Percentiles rank a stretch among this genome's conserved stretches.
phyloP scores from a whole-genome alignment of 2,797 vertebrate genomes.

The Okamejei kenojei region DNA sequence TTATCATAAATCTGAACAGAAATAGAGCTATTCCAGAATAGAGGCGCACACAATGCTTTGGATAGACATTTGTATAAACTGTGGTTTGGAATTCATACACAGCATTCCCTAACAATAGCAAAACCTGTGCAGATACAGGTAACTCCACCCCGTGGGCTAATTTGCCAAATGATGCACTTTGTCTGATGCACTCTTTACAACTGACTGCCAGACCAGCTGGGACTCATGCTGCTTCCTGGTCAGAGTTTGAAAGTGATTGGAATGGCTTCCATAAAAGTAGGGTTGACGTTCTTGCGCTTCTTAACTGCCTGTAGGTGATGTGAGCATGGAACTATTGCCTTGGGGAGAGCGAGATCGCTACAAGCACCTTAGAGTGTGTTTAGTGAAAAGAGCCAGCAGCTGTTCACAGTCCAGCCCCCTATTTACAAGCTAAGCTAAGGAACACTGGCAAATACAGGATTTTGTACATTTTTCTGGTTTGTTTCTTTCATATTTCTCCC shows the following conservation, averaged over 20 bases:
- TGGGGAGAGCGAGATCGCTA: neutral
- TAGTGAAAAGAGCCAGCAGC: neutral
- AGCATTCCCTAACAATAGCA: neutral
- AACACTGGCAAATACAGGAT: neutral
- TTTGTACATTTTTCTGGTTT: constrained; percentile 27
- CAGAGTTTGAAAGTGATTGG: neutral
- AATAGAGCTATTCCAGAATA: neutral
- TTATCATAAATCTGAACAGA: neutral
- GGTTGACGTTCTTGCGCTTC: neutral
- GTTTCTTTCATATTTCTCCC: neutral
- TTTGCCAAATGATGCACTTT: neutral
- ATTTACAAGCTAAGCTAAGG: neutral
- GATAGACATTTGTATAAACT: constrained; percentile 26
- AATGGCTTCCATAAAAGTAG: neutral
- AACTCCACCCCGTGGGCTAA: neutral
- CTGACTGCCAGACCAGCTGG: neutral
- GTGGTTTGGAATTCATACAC: neutral
- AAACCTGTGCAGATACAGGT: neutral
- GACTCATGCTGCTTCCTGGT: neutral
- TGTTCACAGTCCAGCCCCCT: neutral
- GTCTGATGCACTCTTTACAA: constrained; percentile 6
- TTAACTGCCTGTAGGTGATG: neutral
- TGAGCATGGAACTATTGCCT: neutral
- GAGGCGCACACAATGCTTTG: neutral
- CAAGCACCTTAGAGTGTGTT: neutral